A percentile compares a stretch with the other conserved stretches of the same genome.
Conservation (phyloP, 2,797 vertebrate genomes). For the Cuculus canorus region DNA sequence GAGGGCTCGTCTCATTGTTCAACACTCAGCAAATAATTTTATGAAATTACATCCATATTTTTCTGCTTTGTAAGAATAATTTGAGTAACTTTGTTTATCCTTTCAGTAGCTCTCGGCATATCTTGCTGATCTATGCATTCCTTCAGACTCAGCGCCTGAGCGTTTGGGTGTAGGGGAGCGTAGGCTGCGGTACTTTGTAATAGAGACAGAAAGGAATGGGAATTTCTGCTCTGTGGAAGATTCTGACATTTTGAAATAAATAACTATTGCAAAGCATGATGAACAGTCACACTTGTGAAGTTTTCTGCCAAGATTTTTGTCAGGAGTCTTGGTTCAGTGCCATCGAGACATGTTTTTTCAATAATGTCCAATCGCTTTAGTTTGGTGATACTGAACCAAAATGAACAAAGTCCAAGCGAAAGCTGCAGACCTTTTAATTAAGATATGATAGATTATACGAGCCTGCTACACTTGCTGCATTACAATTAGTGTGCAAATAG, state of each 20-base stretch:
- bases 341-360: slow-evolving; percentile 55
- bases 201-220: slow-evolving; percentile 15
- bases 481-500: not conserved
- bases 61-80: slow-evolving; percentile 55
- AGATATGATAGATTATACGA: slow-evolving; percentile 66
- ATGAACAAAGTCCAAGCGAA: slow-evolving; percentile 54
- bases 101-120: not conserved
- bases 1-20: not conserved
- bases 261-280: slow-evolving; percentile 34
- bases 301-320: slow-evolving; percentile 53
- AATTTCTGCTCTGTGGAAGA: slow-evolving; percentile 47
- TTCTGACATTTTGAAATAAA: slow-evolving; percentile 57
- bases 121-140: slow-evolving; percentile 48
- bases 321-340: slow-evolving; percentile 63
- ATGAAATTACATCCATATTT: slow-evolving; percentile 26
- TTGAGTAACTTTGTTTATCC: slow-evolving; percentile 29
- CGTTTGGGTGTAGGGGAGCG: not conserved
- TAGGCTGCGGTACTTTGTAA: not conserved
- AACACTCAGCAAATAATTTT: slow-evolving; percentile 20
- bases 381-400: slow-evolving; percentile 43
- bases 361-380: slow-evolving; percentile 32
- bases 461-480: slow-evolving; percentile 1
- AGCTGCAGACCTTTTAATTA: slow-evolving; percentile 69
- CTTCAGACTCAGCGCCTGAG: not conserved
- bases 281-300: slow-evolving; percentile 41